A percentile compares a stretch with the other conserved stretches of the same genome.
Evolutionary conservation across 2,113 vertebrate species (phyloP).

Genomic region (Crotalus tigris): DNA sequence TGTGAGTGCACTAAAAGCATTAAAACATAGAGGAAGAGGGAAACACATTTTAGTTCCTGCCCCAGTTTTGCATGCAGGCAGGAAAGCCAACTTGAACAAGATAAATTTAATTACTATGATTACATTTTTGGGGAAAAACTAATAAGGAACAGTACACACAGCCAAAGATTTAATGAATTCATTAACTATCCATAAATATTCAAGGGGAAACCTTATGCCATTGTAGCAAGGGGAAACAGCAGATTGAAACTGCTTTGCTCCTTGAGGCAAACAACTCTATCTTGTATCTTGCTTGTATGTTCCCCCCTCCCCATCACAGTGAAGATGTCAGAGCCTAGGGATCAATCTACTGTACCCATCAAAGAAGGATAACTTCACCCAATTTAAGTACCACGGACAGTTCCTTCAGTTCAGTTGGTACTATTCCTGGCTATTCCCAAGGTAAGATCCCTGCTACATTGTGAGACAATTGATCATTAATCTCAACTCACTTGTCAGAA

Average conservation of each 20-base stretch:
- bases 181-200: conserved; percentile 22
- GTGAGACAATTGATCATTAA: neutral
- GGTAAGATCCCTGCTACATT: neutral
- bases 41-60: neutral
- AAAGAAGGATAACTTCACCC: neutral
- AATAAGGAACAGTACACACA: neutral
- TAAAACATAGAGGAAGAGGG: neutral
- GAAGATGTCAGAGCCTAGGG: neutral
- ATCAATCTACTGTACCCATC: neutral
- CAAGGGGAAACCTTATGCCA: neutral
- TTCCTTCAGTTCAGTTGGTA: neutral
- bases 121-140: neutral
- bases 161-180: neutral
- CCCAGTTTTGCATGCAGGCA: neutral
- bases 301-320: conserved; percentile 11
- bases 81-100: neutral
- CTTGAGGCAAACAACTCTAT: neutral
- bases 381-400: neutral
- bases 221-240: neutral
- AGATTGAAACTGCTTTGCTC: neutral
- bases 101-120: conserved; percentile 12
- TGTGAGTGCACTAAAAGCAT: neutral
- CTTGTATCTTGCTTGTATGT: neutral
- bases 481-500: neutral
- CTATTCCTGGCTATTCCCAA: neutral